phyloP scores from a whole-genome alignment of 2,113 vertebrate genomes.

The Carassius gibelio region DNA sequence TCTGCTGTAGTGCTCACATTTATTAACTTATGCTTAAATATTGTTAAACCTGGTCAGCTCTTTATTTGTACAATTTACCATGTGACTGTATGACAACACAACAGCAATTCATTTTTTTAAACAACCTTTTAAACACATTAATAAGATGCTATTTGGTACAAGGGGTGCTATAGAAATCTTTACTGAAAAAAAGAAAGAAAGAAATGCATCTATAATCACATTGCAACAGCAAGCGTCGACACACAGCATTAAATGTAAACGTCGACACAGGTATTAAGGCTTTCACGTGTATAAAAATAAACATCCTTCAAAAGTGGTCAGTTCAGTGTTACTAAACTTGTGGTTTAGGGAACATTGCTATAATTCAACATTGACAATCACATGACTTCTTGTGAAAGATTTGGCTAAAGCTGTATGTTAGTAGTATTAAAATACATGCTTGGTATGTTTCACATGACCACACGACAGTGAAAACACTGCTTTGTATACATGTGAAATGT shows the following conservation, averaged over 20 bases:
- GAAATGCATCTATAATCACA: neutral
- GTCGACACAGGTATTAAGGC: neutral
- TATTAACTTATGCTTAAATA: conserved; percentile 40
- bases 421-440: neutral
- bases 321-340: neutral
- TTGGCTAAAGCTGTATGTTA: neutral
- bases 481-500: neutral
- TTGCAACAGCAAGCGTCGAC: neutral
- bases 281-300: neutral
- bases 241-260: neutral
- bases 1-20: conserved; percentile 14
- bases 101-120: neutral
- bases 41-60: conserved; percentile 25
- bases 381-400: neutral
- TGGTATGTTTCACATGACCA: neutral
- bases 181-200: neutral
- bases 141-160: neutral
- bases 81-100: conserved; percentile 44
- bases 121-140: neutral
- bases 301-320: neutral
- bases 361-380: conserved; percentile 14
- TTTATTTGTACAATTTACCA: conserved; percentile 39
- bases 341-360: neutral
- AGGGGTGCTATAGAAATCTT: neutral
- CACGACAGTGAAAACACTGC: neutral